Base-by-base conservation (phyloP, 2,113 vertebrate species). In the Junco hyemalis region DNA sequence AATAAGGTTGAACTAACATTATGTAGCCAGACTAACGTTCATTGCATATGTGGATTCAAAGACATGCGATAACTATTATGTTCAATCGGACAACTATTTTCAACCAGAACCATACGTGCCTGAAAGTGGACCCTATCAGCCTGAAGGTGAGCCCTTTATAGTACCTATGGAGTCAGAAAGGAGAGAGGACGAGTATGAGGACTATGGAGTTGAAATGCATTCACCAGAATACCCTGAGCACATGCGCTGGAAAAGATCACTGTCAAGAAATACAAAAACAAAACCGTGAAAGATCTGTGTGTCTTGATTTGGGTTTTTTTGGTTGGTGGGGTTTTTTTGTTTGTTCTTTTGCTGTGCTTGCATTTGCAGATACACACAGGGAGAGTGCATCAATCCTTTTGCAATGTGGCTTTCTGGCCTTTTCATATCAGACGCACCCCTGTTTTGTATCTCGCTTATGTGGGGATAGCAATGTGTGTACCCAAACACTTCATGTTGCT, bases 21-120 rank as follows among this genome's bases (percentile, higher is more conserved):
- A 38, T 83, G 61, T 93, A 91, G 54, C 68, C 71, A 74, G 90
- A 87, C 74, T 97, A 94, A 94, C 78, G 90, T 90, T 97, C 94
- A 79, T 89, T 95, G 63, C 97, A 45, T 86, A 47, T 97, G 91
- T 97, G 94, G 97, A 96, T 97, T 97, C 96, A 97, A 92, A 97
- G 93, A 90, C 83, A 87, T 97, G 93, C 82, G 91, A 97, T 98
- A 98, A 98, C 97, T 97, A 91, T 98, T 93, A 87, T 98, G 97
- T 98, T 98, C 98, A 98, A 98, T 96, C 97, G 98, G 98, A 98
- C 98, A 97, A 97, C 97, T 99, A 98, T 99, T 98, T 99, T 98
- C 98, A 98, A 98, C 98, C 98, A 99, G 99, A 98, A 95, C 95
- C 97, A n/a, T 98, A 98, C 78, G 97, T 98, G 95, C 98, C 98